Conservation (phyloP, 2,888 invertebrate species). For the Cerastoderma edule region DNA sequence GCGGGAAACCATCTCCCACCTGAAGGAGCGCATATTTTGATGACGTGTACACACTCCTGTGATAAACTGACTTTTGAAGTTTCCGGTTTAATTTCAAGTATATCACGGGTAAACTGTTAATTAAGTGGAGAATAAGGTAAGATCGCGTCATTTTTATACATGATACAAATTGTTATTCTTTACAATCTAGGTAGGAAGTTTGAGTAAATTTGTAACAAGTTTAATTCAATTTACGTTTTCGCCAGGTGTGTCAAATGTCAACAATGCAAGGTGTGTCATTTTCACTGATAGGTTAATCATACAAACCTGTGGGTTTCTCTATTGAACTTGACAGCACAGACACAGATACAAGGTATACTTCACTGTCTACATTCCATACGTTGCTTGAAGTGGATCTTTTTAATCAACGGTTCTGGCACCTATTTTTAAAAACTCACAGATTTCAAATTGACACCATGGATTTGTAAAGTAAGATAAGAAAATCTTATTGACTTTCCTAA, state of each 20-base stretch:
- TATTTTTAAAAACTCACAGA: background rate
- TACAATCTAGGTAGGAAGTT: background rate
- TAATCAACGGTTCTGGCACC: background rate
- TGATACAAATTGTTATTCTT: background rate
- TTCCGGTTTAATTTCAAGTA: conserved; percentile 13
- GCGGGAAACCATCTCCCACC: background rate
- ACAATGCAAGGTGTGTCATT: conserved; percentile 22
- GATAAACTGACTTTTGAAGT: background rate
- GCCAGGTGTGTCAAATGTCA: conserved; percentile 15
- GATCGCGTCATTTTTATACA: background rate
- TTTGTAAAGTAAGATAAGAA: no score
- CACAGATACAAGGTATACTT: background rate
- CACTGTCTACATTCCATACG: background rate
- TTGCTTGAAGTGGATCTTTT: background rate
- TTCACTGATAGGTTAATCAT: background rate
- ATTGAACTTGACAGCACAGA: background rate
- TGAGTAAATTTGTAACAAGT: background rate
- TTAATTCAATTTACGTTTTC: background rate
- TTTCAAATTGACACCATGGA: background rate
- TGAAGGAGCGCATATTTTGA: conserved; percentile 10
- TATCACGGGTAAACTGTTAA: background rate
- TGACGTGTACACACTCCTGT: conserved; percentile 18
- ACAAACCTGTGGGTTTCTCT: background rate
- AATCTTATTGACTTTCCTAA: no score
- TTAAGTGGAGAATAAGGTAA: background rate